Evolutionary conservation across 2,888 invertebrate species (phyloP).

Genomic region (Cyclophora albipunctata): DNA sequence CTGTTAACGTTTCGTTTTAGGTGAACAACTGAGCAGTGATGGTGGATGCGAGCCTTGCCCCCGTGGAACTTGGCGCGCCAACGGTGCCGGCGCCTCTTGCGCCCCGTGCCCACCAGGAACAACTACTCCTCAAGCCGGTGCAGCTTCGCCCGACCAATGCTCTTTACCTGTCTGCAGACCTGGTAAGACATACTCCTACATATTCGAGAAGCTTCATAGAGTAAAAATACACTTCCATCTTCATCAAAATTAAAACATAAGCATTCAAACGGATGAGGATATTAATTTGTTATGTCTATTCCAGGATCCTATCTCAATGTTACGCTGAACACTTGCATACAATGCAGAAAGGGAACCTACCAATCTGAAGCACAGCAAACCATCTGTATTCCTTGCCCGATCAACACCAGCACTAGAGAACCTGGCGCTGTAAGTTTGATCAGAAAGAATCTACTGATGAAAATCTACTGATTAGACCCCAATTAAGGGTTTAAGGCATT

Average conservation of each 20-base stretch:
- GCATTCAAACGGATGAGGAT: no score
- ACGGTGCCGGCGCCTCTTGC: conserved; percentile 92
- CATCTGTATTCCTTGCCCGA: conserved; percentile 89
- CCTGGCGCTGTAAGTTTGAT: conserved; percentile 82
- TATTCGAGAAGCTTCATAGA: neutral
- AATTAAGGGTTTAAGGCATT: no score
- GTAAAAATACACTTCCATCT: no score
- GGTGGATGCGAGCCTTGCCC: conserved; percentile 96
- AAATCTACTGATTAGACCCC: no score
- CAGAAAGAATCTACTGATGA: neutral
- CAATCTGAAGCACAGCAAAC: conserved; percentile 93
- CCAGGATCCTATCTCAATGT: conserved; percentile 88
- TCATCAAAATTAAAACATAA: no score
- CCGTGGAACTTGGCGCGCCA: conserved; percentile 88
- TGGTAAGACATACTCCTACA: conserved; percentile 48
- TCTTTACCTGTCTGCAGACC: conserved; percentile 91
- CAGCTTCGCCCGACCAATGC: conserved; percentile 91
- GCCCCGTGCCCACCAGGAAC: conserved; percentile 90
- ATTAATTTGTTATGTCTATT: conserved; percentile 13
- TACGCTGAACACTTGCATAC: conserved; percentile 88
- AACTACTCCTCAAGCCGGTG: conserved; percentile 91
- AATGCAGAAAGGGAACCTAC: conserved; percentile 92
- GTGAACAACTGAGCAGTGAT: conserved; percentile 88
- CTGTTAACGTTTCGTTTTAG: conserved; percentile 33
- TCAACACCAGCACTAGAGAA: conserved; percentile 91